Conservation (phyloP, 2,113 vertebrate species). For the Ifrita kowaldi region DNA sequence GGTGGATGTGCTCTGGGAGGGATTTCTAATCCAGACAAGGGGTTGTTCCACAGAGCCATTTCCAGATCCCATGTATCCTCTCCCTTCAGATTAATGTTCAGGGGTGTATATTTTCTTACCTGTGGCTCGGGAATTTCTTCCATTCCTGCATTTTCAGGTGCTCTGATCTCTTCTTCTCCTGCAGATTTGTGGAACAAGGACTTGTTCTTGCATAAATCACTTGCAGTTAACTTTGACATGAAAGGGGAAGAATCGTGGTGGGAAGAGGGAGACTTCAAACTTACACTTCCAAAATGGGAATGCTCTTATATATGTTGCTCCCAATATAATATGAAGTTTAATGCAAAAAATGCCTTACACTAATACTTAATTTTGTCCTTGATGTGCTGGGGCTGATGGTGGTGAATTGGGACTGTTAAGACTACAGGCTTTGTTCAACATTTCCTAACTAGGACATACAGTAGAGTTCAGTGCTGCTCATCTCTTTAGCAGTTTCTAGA, state of each 20-base stretch:
- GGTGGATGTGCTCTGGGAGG: background rate
- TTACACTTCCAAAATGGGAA: background rate
- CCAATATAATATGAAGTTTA: background rate
- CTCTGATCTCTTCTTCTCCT: background rate
- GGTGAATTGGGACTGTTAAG: background rate
- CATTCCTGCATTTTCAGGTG: background rate
- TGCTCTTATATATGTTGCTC: background rate
- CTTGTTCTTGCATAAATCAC: background rate
- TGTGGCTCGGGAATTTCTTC: background rate
- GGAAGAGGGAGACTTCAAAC: background rate
- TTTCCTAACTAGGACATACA: background rate
- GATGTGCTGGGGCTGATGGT: background rate
- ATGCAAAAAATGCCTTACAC: background rate
- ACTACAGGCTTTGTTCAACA: background rate
- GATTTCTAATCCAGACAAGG: background rate
- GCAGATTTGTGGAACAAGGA: background rate
- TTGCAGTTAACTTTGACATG: background rate
- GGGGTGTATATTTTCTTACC: background rate
- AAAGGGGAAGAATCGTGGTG: background rate
- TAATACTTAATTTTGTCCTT: background rate
- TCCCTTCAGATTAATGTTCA: background rate
- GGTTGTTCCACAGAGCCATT: background rate
- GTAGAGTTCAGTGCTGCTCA: background rate
- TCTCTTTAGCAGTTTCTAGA: background rate
- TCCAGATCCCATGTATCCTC: background rate